Conservation (phyloP, 2,797 vertebrate species). For the Malurus leucopterus region DNA sequence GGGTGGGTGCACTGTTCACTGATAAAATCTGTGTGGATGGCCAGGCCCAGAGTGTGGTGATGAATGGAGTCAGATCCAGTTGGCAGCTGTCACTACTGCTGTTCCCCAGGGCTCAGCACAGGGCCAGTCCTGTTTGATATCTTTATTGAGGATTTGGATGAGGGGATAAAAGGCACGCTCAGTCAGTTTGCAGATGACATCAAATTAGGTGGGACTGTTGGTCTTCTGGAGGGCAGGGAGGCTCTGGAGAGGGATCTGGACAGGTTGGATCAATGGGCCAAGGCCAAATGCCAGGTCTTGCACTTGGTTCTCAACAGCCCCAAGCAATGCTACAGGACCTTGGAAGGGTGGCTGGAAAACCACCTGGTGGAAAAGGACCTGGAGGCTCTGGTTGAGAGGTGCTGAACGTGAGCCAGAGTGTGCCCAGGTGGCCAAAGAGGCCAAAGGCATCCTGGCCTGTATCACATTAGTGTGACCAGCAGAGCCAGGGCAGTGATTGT, state of each 20-base stretch:
- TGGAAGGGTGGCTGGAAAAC: background rate
- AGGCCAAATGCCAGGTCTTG: background rate
- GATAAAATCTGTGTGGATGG: background rate
- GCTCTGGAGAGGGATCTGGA: background rate
- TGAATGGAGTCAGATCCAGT: background rate
- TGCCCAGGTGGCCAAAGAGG: background rate
- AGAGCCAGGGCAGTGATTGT: background rate
- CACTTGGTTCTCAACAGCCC: background rate
- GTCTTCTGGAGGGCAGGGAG: background rate
- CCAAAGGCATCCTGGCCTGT: background rate
- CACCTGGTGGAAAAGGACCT: background rate
- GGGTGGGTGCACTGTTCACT: no score
- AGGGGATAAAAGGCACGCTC: background rate
- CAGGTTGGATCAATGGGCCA: background rate
- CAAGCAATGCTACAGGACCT: background rate
- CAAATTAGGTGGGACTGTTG: background rate
- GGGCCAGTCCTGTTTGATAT: background rate
- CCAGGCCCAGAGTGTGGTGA: no score
- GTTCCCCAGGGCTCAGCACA: background rate
- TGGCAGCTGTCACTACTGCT: background rate
- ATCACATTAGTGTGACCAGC: background rate
- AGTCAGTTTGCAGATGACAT: accelerated
- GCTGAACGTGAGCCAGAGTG: accelerated
- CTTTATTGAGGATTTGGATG: background rate
- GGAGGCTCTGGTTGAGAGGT: background rate